These are phyloP conservation scores for Heterotis niloticus DNA, from an alignment of 2,113 vertebrate species.

Conservation along the genomic window DNA sequence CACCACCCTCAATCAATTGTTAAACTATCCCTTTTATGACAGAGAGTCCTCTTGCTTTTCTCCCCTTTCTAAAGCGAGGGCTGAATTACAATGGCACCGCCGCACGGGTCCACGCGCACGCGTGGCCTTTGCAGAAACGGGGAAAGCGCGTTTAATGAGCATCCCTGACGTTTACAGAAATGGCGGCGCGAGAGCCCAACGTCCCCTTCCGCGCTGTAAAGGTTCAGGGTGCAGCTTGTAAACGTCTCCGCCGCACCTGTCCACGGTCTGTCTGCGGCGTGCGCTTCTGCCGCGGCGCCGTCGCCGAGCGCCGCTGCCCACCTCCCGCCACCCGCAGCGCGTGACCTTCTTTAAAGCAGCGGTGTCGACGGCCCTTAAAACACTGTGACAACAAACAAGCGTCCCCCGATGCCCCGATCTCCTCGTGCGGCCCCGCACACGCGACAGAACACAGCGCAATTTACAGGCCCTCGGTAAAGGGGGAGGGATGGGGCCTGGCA, in stretches of 20 bases:
- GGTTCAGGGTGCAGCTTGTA: neutral
- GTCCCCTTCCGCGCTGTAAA: neutral
- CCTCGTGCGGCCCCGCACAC: neutral
- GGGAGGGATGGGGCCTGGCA: neutral
- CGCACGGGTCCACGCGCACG: constrained; percentile 22
- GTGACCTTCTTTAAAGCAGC: too few relatives aligned
- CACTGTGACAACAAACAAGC: neutral
- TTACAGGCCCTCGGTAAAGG: constrained; percentile 1
- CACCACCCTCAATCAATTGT: constrained; percentile 74
- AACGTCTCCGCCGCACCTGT: neutral
- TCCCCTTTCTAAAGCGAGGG: constrained; percentile 41
- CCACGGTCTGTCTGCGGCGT: neutral
- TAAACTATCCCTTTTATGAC: constrained; percentile 76
- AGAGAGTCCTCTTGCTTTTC: constrained; percentile 48
- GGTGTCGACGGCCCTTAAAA: neutral
- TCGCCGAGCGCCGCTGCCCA: too few relatives aligned
- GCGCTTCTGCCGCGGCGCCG: too few relatives aligned
- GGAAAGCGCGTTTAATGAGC: constrained; percentile 25
- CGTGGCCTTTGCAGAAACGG: constrained; percentile 49
- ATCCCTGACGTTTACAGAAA: constrained; percentile 11
- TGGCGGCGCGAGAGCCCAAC: neutral
- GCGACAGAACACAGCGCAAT: constrained; percentile 13
- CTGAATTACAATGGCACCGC: constrained; percentile 25
- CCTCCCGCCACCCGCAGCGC: too few relatives aligned
- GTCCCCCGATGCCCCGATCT: neutral